Evolutionary conservation across 2,888 invertebrate species (phyloP), one percentile per base, ranked within the genome.

Genomic region (Julus scandinavius): DNA sequence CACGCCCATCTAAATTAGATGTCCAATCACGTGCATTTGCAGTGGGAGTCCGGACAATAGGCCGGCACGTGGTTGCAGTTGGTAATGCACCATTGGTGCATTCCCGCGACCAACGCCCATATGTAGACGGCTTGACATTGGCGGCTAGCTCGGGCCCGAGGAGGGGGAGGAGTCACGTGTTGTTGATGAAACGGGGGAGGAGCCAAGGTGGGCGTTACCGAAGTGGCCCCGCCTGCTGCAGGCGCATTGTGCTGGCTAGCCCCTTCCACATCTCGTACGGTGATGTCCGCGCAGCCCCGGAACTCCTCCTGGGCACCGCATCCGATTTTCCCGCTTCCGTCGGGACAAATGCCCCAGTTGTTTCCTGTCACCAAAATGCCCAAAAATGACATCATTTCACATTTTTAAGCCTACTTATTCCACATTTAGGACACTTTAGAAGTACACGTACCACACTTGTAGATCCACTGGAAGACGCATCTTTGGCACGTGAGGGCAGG

Each of bases 391-490:
- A 29, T 29, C 29, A 29, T 29, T 29, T 29, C 29, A 29, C 29
- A 29, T 29, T 29, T 29, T 29, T 29, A 29, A 29, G 29, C 29
- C 29, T 29, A 29, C 0, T 29, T 29, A 29, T 29, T 29, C 29
- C 29, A 29, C 29, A 29, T 29, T 29, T 1, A 1, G n/a, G n/a
- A n/a, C n/a, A 83, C 5, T 83, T 11, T 29, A 15, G 20, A 17
- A 13, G 20, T 29, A 9, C 5, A 84, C 84, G 96, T 96, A 2
- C 95, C 97, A 85, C 97, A 97, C 88, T 96, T 94, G 92, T 97
- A 97, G 90, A 95, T 94, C 97, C 97, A 97, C 91, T 97, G 97
- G 89, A 97, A 93, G 4, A 97, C 94, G 91, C 97, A 97, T 92
- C 96, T 96, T 15, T 94, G 92, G 92, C 97, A 97, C 85, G 95